These are phyloP conservation scores for Bradypus variegatus DNA, from an alignment of 2,797 vertebrate species.

Conservation along the genomic window DNA sequence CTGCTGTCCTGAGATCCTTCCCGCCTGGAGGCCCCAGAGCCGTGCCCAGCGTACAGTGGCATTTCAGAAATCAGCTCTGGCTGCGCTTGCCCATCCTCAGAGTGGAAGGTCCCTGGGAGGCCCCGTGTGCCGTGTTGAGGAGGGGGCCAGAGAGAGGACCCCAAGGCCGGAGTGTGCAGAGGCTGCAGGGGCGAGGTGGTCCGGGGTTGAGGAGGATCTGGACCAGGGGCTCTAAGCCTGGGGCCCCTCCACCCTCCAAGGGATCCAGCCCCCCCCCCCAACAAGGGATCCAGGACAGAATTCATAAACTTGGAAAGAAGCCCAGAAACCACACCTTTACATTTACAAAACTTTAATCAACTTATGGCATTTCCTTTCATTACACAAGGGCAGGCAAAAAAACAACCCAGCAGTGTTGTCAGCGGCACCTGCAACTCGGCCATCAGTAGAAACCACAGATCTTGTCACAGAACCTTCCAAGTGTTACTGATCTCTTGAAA, in stretches of 20 bases:
- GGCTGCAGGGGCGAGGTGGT: not conserved
- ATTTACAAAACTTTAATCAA: not conserved
- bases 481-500: not conserved
- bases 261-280: too few species aligned
- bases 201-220: not conserved
- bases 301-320: not conserved
- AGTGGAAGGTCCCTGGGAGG: not conserved
- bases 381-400: not conserved
- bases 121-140: not conserved
- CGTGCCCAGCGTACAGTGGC: rapidly evolving
- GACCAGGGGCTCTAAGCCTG: not conserved
- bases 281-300: not conserved
- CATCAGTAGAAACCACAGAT: not conserved
- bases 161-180: not conserved
- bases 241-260: not conserved
- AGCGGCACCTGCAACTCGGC: not conserved
- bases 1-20: too few species aligned
- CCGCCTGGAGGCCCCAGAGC: not conserved
- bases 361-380: not conserved
- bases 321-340: not conserved
- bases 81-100: not conserved
- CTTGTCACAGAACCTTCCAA: not conserved
- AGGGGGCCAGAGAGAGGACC: not conserved
- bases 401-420: not conserved
- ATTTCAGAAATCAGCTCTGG: not conserved